Evolutionary conservation across 2,888 invertebrate genomes (phyloP), one percentile per base, ranked within the genome.

Genomic region (Dexiosoma caninum): DNA sequence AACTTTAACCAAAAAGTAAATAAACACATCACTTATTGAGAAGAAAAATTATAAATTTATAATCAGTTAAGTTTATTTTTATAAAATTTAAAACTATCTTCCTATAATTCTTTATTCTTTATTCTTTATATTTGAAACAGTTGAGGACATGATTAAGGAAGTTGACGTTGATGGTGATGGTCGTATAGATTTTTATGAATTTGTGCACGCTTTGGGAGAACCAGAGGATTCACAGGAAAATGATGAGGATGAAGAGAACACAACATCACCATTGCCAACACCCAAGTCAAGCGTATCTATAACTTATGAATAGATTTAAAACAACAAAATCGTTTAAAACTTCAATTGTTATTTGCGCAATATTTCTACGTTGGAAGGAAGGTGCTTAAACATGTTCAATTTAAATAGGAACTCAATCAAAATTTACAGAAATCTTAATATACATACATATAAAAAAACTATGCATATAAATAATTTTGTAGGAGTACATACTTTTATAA

Each of bases 91-190:
- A 2, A 35, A 14, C 2, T 16, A 59, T 59, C 27, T 53, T 9
- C 16, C 6, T 23, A 37, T 42, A n/a, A n/a, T 8, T 32, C 8
- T 42, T 53, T n/a, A n/a, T n/a, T n/a, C n/a, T n/a, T n/a, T n/a
- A n/a, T n/a, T n/a, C n/a, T n/a, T n/a, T n/a, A n/a, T n/a, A n/a
- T n/a, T n/a, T 21, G 6, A 32, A 40, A 35, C 40, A 97, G 97
- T 97, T 90, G 97, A 97, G 90, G 97, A 97, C 88, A 97, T 98
- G 97, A 97, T 98, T 87, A 96, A 97, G 87, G 97, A 97, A 91
- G 97, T 97, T 7, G 97, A 98, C 87, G 96, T 97, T 1, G 97
- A 98, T 88, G 97, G 97, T 1, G 97, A 97, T 88, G 97, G 97
- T 1, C 93, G 96, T 83, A 97, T 97, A 86, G 97, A 97, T 90